These are phyloP conservation scores for Caracal caracal DNA, from an alignment of 2,113 vertebrate species.

Conservation along the genomic window DNA sequence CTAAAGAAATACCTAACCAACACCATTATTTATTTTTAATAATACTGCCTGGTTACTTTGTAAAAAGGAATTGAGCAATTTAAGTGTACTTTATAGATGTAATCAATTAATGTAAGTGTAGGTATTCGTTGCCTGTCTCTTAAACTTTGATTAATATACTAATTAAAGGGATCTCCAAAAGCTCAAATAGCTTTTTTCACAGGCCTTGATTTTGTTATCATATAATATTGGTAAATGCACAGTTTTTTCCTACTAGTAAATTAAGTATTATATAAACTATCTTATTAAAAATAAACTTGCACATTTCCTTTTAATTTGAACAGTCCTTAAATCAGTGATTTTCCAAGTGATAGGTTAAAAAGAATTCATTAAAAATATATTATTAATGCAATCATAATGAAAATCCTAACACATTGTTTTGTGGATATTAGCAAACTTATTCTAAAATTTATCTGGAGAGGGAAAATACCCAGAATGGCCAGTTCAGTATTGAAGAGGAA, in stretches of 20 bases:
- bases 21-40: not conserved
- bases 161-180: conserved; percentile 22
- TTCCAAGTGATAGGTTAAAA: not conserved
- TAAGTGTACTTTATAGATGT: not conserved
- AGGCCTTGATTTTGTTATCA: not conserved
- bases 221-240: not conserved
- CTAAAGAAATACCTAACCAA: not conserved
- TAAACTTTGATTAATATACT: conserved; percentile 13
- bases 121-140: not conserved
- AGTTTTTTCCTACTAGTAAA: conserved; percentile 18
- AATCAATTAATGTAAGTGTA: not conserved
- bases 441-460: not conserved
- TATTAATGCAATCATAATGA: not conserved
- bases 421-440: not conserved
- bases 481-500: not conserved
- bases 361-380: conserved; percentile 15
- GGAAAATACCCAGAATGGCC: not conserved
- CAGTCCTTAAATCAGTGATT: not conserved
- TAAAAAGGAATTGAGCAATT: not conserved
- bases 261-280: conserved; percentile 18
- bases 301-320: not conserved
- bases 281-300: conserved; percentile 35
- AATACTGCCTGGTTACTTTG: not conserved
- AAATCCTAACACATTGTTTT: not conserved
- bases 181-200: conserved; percentile 2